Evolutionary conservation across 2,113 vertebrate species (phyloP).

Genomic region (Hymenochirus boettgeri): DNA sequence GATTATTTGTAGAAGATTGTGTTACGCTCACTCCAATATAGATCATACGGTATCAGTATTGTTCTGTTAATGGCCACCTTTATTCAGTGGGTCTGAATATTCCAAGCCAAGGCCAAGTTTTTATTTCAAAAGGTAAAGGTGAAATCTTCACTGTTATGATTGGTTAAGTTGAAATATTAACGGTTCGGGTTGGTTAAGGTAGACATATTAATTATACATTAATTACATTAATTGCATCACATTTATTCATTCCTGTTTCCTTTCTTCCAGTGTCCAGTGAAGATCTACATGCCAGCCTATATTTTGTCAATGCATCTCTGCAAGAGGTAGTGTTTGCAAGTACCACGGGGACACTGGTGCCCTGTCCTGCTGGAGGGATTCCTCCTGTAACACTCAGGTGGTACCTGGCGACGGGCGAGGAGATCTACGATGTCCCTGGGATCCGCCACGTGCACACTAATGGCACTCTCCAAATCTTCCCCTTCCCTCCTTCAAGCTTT

Average conservation of each 20-base stretch:
- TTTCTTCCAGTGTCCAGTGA: constrained; percentile 89
- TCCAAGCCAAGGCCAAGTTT: too few species aligned
- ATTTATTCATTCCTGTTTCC: constrained; percentile 24
- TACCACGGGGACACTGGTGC: constrained; percentile 95
- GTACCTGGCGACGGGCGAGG: constrained; percentile 96
- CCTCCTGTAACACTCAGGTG: constrained; percentile 92
- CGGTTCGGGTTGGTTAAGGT: background rate
- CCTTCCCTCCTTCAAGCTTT: constrained; percentile 98
- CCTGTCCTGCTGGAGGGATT: constrained; percentile 93
- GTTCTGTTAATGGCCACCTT: too few species aligned
- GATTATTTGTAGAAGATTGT: too few species aligned
- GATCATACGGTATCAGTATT: too few species aligned
- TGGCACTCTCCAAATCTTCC: constrained; percentile 98
- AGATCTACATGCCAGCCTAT: constrained; percentile 96
- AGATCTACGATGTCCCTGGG: constrained; percentile 98
- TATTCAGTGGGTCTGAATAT: too few species aligned
- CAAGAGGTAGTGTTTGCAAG: constrained; percentile 99
- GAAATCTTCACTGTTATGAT: too few species aligned
- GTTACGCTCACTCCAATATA: too few species aligned
- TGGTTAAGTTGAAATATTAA: too few species aligned
- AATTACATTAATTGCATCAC: background rate
- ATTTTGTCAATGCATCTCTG: constrained; percentile 99
- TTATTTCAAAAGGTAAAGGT: too few species aligned
- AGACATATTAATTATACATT: constrained; percentile 14
- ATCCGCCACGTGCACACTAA: constrained; percentile 98